Evolutionary conservation across 2,113 vertebrate genomes (phyloP).

Genomic region (Aptenodytes patagonicus): DNA sequence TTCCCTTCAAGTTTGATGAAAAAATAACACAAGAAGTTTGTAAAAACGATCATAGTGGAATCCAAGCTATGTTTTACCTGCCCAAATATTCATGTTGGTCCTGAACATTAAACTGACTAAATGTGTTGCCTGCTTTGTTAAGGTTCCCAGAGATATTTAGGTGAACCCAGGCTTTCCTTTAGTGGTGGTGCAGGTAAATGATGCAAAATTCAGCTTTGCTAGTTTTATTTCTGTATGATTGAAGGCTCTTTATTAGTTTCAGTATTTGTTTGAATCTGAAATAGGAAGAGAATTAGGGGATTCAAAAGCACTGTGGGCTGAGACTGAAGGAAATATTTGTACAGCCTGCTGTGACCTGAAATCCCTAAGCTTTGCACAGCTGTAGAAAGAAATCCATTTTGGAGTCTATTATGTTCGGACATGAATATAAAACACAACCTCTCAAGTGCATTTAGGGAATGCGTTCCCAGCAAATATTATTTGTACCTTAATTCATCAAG

Average conservation of each 20-base stretch:
- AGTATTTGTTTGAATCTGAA: background rate
- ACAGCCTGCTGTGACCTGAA: background rate
- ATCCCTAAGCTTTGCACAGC: constrained; percentile 9
- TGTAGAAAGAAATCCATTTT: constrained; percentile 5
- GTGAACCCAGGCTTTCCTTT: background rate
- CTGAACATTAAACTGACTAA: background rate
- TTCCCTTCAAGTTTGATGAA: background rate
- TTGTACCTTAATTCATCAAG: background rate
- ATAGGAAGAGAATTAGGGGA: background rate
- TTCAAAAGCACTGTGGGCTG: background rate
- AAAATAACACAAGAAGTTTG: background rate
- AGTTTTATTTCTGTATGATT: background rate
- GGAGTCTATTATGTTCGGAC: background rate
- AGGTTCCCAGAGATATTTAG: background rate
- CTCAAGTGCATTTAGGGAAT: background rate
- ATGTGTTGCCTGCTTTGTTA: background rate
- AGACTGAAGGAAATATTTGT: background rate
- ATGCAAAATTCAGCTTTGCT: background rate
- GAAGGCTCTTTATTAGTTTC: background rate
- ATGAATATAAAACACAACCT: background rate
- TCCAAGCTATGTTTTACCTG: background rate
- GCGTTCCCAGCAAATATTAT: background rate
- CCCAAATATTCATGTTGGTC: background rate
- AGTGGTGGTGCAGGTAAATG: background rate
- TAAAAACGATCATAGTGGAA: background rate